Evolutionary conservation across 2,797 vertebrate genomes (phyloP), one percentile per base, ranked within the genome.

Genomic region (Falco naumanni): DNA sequence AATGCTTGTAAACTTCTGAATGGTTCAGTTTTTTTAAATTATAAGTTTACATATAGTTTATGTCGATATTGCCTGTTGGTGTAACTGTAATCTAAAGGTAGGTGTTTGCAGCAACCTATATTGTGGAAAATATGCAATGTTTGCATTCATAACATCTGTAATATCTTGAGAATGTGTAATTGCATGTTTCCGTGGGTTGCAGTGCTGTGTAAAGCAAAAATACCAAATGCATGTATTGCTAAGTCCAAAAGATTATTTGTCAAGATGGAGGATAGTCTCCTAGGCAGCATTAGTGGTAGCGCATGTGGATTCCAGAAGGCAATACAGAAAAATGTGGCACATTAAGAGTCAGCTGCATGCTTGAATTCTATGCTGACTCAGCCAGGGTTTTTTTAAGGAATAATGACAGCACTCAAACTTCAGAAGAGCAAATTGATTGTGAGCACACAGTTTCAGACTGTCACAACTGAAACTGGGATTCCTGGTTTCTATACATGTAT

Each of bases 271-370:
- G 84, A n/a, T 15, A 25, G 11, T 70, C 29, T 79, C 43, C 39
- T 47, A n/a, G 20, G 28, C 70, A 89, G 41, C 13, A 29, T 41
- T 45, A 65, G 25, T 61, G 39, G 17, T 64, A 48, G 15, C 12
- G n/a, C 0, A 0, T 41, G 22, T 24, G 18, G 4, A 31, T 78
- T 82, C 24, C 33, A 59, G 33, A 70, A 79, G 33, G 9, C 29
- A 13, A 5, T 51, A 22, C 11, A 86, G 63, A 33, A 92, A 75
- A 78, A 14, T 0, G 1, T 13, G 14, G 5, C 22, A 34, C 16
- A 10, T n/a, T 29, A 43, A 39, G 26, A 60, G 9, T 68, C 56
- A 79, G 39, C 8, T 54, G 24, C 34, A 29, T n/a, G 21, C 21
- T 88, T 81, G 65, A 87, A 78, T 88, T 89, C 57, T 29, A 10